Percentiles rank a stretch among this genome's conserved stretches.
Evolutionary conservation across 2,888 invertebrate genomes (phyloP).

Genomic region (Ypsolopha scabrella): DNA sequence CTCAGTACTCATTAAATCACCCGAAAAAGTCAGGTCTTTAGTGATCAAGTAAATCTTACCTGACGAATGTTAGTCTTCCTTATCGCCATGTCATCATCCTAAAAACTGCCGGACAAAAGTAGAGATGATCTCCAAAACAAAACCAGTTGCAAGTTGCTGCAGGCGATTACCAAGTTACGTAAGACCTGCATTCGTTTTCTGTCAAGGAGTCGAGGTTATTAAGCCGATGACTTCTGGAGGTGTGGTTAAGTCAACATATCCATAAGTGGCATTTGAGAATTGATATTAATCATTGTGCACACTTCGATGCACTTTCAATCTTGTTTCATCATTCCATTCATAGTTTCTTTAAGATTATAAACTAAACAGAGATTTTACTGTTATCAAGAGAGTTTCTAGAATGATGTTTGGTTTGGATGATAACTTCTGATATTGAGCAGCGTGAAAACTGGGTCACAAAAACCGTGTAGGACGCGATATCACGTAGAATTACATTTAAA

Average conservation of each 20-base stretch:
- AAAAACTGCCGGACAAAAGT: too few species aligned
- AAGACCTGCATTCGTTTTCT: conserved; percentile 45
- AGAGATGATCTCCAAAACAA: conserved; percentile 9
- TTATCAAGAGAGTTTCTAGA: too few species aligned
- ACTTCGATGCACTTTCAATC: conserved; percentile 55
- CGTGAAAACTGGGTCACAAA: conserved; percentile 25
- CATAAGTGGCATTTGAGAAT: conserved; percentile 51
- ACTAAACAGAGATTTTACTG: too few species aligned
- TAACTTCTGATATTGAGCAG: conserved; percentile 11
- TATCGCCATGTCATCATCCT: too few species aligned
- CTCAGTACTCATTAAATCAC: too few species aligned
- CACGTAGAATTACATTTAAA: conserved; percentile 45
- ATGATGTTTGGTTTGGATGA: too few species aligned
- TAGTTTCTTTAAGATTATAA: too few species aligned
- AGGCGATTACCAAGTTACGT: conserved; percentile 41
- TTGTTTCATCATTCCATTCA: conserved; percentile 36
- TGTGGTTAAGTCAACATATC: conserved; percentile 45
- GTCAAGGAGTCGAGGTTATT: conserved; percentile 31
- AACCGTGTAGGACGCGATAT: conserved; percentile 40
- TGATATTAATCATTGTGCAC: conserved; percentile 19
- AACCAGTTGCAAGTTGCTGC: conserved; percentile 53
- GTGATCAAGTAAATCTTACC: too few species aligned
- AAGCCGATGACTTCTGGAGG: conserved; percentile 45
- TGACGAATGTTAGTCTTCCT: too few species aligned
- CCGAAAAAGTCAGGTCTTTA: too few species aligned